Evolutionary conservation across 2,797 vertebrate species (phyloP), one percentile per base, ranked within the genome.

Genomic region (Chelidonichthys spinosus): DNA sequence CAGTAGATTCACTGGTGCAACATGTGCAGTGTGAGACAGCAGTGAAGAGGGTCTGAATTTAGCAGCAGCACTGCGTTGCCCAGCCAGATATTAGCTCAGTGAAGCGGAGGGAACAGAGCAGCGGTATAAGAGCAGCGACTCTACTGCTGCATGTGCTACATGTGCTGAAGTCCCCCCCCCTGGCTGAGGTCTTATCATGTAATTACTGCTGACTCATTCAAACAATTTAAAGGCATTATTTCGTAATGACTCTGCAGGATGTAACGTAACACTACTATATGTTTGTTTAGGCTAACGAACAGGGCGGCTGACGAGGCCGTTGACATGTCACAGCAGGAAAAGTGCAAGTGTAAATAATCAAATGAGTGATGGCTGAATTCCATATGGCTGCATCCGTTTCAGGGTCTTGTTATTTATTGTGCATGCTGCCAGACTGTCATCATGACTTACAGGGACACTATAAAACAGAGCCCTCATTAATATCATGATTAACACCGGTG

Each of bases 81-180:
- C 8, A 7, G 70, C 71, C 84, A 89, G 81, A 85, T 81, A 90
- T 92, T 82, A 90, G 85, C 72, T 74, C 84, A 74, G n/a, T 55
- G 71, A 89, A 78, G 91, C 89, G 86, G 88, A 92, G 90, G 88
- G 63, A 83, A 79, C 68, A 76, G 73, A 82, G 86, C 69, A n/a
- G 68, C 70, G 58, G 66, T 56, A 52, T 43, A 25, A 60, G 43
- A 85, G 65, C 79, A 73, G 65, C 76, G 58, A 40, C 62, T 73
- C 63, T 32, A 60, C 61, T 55, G 59, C 76, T 78, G 74, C 39
- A 17, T 53, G 67, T 62, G 68, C 54, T 67, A 32, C 72, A 81
- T 63, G 63, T 64, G 78, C 36, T 63, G 37, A 69, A n/a, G 35
- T 75, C 65, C 62, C 17, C 14, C 44, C 15, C n/a, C 33, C 40